Percentiles rank a stretch among this genome's conserved stretches.
Conservation (phyloP, 2,113 vertebrate species). For the Mola mola region DNA sequence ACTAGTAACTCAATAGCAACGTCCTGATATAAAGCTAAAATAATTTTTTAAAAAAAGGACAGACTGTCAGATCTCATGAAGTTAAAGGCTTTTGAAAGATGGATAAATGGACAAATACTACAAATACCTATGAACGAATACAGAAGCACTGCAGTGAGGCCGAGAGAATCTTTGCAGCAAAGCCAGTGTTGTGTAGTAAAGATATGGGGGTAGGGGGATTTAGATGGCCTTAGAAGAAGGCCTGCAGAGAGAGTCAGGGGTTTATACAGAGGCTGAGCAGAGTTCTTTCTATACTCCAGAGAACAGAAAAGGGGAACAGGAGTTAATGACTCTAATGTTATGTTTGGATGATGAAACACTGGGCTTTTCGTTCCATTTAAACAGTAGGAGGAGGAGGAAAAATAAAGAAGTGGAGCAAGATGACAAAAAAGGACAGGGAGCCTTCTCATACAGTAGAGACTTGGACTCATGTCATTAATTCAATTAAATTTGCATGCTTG, state of each 20-base stretch:
- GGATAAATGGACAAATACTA: conserved; percentile 75
- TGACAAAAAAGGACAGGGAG: conserved; percentile 73
- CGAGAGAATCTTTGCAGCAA: conserved; percentile 40
- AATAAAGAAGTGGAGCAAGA: conserved; percentile 23
- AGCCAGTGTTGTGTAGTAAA: conserved; percentile 52
- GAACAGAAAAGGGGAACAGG: conserved; percentile 67
- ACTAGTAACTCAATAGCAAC: conserved; percentile 16
- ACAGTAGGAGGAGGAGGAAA: conserved; percentile 41
- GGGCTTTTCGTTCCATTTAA: conserved; percentile 76
- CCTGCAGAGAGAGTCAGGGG: conserved; percentile 52
- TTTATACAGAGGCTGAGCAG: conserved; percentile 64
- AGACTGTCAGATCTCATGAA: conserved; percentile 37
- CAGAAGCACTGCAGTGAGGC: conserved; percentile 40
- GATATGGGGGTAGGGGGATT: conserved; percentile 66
- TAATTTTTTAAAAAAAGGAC: too few species aligned
- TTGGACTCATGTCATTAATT: conserved; percentile 87
- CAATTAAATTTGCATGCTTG: conserved; percentile 90
- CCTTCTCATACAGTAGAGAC: conserved; percentile 85
- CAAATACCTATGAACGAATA: conserved; percentile 48
- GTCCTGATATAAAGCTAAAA: conserved; percentile 35
- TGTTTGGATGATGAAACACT: conserved; percentile 74
- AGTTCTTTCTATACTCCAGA: conserved; percentile 63
- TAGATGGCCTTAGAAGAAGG: conserved; percentile 66
- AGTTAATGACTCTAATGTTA: conserved; percentile 73
- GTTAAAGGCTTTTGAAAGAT: conserved; percentile 61